Conservation (phyloP, 2,113 vertebrate species). For the Ciconia stormi region DNA sequence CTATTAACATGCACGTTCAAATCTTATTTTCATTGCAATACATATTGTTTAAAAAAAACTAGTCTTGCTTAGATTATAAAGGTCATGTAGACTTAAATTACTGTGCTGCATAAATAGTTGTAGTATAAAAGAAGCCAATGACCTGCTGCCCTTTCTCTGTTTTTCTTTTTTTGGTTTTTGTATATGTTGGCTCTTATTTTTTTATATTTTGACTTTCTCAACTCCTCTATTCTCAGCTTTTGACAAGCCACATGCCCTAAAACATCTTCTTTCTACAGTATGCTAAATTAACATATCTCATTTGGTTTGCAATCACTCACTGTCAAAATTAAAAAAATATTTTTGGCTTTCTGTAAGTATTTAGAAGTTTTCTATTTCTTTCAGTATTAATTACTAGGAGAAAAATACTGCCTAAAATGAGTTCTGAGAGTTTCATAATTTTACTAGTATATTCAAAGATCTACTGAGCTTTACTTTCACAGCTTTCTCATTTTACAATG, state of each 20-base stretch:
- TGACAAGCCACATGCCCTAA: background rate
- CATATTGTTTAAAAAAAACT: background rate
- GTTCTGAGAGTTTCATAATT: background rate
- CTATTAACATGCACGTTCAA: background rate
- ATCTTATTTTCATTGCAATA: background rate
- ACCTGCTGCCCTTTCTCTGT: background rate
- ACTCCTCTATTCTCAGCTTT: background rate
- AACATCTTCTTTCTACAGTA: background rate
- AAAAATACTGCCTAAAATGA: background rate
- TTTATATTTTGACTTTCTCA: background rate
- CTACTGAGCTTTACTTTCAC: background rate
- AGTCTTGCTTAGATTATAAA: background rate
- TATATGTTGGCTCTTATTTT: background rate
- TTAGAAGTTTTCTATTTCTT: background rate
- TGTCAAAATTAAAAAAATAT: background rate
- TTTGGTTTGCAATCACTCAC: background rate
- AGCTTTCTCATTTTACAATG: background rate
- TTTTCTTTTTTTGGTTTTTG: background rate
- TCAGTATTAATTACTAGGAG: background rate
- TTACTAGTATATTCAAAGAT: background rate
- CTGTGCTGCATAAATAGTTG: background rate
- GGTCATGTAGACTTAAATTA: background rate
- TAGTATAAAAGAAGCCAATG: background rate
- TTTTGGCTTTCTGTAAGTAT: background rate
- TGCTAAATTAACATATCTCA: background rate